Conservation (phyloP, 1,140 invertebrate species). For the Trichomalopsis sarcophagae region DNA sequence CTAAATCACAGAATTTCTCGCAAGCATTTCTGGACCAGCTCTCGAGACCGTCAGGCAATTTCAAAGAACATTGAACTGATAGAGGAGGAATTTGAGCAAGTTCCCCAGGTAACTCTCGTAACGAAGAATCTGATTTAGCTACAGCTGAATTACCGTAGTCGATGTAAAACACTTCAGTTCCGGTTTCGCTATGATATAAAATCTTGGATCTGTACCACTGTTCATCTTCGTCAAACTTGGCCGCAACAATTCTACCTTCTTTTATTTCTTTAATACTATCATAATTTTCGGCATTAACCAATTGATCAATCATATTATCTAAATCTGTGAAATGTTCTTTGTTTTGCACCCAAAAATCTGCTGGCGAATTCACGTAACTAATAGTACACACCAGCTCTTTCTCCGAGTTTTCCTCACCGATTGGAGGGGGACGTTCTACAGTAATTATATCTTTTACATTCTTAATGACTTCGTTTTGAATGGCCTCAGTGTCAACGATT, state of each 20-base stretch:
- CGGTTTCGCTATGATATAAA: constrained; percentile 77
- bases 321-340: constrained; percentile 78
- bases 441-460: constrained; percentile 30
- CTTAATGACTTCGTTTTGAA: constrained; percentile 54
- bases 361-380: constrained; percentile 80
- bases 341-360: constrained; percentile 83
- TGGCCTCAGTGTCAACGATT: constrained; percentile 56
- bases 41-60: constrained; percentile 77
- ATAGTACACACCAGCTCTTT: constrained; percentile 73
- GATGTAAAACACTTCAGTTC: constrained; percentile 81
- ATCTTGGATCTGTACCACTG: constrained; percentile 83
- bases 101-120: constrained; percentile 79
- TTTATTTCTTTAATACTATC: constrained; percentile 71
- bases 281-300: constrained; percentile 76
- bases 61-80: constrained; percentile 79
- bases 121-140: constrained; percentile 69
- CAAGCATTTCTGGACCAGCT: constrained; percentile 79
- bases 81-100: constrained; percentile 78
- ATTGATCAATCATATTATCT: constrained; percentile 78
- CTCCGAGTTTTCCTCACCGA: constrained; percentile 70
- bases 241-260: constrained; percentile 80
- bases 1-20: constrained; percentile 79
- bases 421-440: constrained; percentile 64
- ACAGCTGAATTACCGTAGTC: constrained; percentile 84
- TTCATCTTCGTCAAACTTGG: constrained; percentile 81